Base-by-base conservation (phyloP, 2,888 invertebrate genomes). In the Steinernema hermaphroditum region DNA sequence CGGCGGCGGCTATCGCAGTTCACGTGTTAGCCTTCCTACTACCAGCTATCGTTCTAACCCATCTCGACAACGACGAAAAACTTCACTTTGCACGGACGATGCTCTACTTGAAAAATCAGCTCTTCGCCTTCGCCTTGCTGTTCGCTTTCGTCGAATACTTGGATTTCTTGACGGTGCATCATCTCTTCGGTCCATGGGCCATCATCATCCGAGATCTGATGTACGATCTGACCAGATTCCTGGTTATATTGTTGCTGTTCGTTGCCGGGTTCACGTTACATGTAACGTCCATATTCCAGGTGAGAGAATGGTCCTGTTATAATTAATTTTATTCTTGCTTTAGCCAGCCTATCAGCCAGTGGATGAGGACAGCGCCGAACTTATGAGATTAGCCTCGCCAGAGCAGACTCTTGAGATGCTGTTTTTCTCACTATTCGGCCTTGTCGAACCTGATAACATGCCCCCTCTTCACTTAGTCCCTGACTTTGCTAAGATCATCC, bases 121-220 rank as follows among this genome's bases (percentile, higher is more conserved):
- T 97, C 86, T 94, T 98, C 86, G 97, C 96, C 0, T 90, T 96
- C 86, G 93, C 95, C 73, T 92, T 98, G 87, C 90, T 99, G 76
- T 90, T 96, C 83, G 95, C 96, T 72, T 98, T 97, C 89, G 95
- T 98, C 69, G 96, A 97, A 89, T 94, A 97, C 85, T 75, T 87
- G 29, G 89, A 89, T 89, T 99, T 98, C 88, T 90, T 99, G 69
- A 96, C 96, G 29, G 98, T 99, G 88, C 98, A 99, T 88, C 95
- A 98, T 89, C 90, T 99, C 24, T 99, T 99, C 87, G 98, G 98
- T 68, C 98, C 98, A 0, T 99, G 98, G 98, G 97, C 97, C 41
- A 98, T 99, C 87, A 99, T 99, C 87, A 99, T 99, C 86, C 93
- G 96, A 49, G 86, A 86, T 77, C 84, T 89, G 37, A 88, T 89